Base-by-base conservation (phyloP, 2,888 invertebrate genomes). In the Morinoia aosen region DNA sequence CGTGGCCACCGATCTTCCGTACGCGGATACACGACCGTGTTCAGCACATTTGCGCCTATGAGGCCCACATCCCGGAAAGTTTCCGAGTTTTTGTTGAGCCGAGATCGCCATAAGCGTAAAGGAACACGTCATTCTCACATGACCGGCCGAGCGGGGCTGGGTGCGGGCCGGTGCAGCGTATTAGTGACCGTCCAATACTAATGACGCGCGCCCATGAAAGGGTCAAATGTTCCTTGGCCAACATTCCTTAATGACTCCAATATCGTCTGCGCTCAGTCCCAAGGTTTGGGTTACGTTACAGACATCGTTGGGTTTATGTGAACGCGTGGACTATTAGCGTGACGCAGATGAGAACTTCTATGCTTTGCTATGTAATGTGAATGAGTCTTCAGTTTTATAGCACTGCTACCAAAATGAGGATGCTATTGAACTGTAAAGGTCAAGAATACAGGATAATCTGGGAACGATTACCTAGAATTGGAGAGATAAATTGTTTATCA, bases 141-240 rank as follows among this genome's bases (percentile, higher is more conserved):
- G 48, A 39, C 90, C 48, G 90, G 48, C 40, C 16, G 90, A 16
- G 48, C 19, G 90, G 40, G 90, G 90, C 48, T 40, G 40, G 90
- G 40, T 90, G 76, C 48, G 90, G 12, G 90, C 90, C 93, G 57
- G 57, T 93, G 56, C 48, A 8, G 57, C 56, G 93, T 57, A 93
- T 93, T 93, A 93, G 93, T 57, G 57, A 33, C 93, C 39, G 57
- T 93, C 93, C 93, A 57, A 93, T 93, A 93, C 57, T 93, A 93
- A 57, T 93, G 93, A 93, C 93, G 93, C 33, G 56, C 57, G 48
- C 93, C 93, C 39, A 93, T 33, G 57, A 93, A 93, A 93, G 93
- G 93, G 57, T 93, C 93, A 93, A 93, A 93, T 93, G 57, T 57
- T 33, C 58, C 93, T 48, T 12, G 48, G 56, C 93, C 58, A 93